phyloP scores from a whole-genome alignment of 2,113 vertebrate species.

The Boleophthalmus pectinirostris region DNA sequence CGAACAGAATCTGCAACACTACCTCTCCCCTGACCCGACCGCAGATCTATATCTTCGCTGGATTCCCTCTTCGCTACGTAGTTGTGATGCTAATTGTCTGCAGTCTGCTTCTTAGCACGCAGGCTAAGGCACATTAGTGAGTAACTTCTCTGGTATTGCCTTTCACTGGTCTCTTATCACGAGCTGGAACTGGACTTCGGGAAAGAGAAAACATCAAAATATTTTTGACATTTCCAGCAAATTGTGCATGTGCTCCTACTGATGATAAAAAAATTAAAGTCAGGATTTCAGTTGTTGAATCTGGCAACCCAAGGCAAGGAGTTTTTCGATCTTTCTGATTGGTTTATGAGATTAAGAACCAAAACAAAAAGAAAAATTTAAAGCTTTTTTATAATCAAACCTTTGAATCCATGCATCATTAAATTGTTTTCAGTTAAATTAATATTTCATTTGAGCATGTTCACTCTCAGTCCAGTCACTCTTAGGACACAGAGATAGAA shows the following conservation, averaged over 20 bases:
- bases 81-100: constrained; percentile 68
- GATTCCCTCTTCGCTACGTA: neutral
- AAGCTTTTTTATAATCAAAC: no score
- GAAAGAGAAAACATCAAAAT: constrained; percentile 1
- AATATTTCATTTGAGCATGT: no score
- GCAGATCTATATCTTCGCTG: constrained; percentile 59
- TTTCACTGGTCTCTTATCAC: constrained; percentile 50
- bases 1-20: constrained; percentile 53
- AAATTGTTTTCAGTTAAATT: no score
- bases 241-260: neutral
- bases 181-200: constrained; percentile 5
- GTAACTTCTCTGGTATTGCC: constrained; percentile 39
- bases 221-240: neutral
- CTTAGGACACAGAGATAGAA: no score
- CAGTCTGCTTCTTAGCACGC: constrained; percentile 37
- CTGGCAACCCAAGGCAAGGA: no score
- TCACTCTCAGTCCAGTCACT: no score
- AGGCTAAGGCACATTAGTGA: constrained; percentile 47
- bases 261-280: neutral
- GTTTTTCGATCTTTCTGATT: no score
- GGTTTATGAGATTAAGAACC: no score
- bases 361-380: no score
- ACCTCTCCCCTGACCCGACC: constrained; percentile 52
- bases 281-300: no score
- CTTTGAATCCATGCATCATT: no score